phyloP scores from a whole-genome alignment of 2,888 invertebrate genomes.

The Apodemia duryi region DNA sequence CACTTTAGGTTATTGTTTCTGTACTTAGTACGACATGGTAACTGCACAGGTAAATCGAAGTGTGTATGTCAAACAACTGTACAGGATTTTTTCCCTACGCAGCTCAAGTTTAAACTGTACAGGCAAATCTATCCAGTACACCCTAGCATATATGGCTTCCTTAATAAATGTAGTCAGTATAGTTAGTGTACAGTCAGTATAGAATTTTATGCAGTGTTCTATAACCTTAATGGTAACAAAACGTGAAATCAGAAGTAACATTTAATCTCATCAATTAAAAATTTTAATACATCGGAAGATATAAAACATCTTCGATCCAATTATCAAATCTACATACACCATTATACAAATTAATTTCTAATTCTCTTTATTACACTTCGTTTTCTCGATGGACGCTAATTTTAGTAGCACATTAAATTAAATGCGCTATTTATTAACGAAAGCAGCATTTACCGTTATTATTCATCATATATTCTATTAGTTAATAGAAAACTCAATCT shows the following conservation, averaged over 20 bases:
- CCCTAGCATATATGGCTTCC: too few species aligned
- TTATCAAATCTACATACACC: slow-evolving; percentile 4
- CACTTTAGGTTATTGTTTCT: too few species aligned
- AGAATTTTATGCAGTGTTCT: neutral
- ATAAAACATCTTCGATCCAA: slow-evolving; percentile 7
- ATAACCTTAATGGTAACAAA: neutral
- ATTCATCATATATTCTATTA: slow-evolving; percentile 41
- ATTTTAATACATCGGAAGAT: neutral
- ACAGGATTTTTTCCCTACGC: too few species aligned
- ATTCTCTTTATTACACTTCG: slow-evolving; percentile 4
- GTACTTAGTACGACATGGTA: too few species aligned
- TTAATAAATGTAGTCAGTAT: too few species aligned
- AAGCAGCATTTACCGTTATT: slow-evolving; percentile 54
- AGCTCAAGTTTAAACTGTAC: too few species aligned
- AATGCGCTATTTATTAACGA: slow-evolving; percentile 52
- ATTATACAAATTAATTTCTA: slow-evolving; percentile 10
- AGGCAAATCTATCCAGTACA: too few species aligned
- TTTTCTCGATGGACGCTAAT: slow-evolving; percentile 4
- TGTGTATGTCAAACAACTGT: too few species aligned
- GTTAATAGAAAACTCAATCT: slow-evolving; percentile 37
- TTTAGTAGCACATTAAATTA: slow-evolving; percentile 17
- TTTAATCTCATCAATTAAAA: neutral
- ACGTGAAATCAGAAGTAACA: neutral
- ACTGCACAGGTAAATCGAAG: too few species aligned
- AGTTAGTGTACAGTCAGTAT: neutral